Base-by-base conservation (phyloP, 2,888 invertebrate species). In the Tuta absoluta region DNA sequence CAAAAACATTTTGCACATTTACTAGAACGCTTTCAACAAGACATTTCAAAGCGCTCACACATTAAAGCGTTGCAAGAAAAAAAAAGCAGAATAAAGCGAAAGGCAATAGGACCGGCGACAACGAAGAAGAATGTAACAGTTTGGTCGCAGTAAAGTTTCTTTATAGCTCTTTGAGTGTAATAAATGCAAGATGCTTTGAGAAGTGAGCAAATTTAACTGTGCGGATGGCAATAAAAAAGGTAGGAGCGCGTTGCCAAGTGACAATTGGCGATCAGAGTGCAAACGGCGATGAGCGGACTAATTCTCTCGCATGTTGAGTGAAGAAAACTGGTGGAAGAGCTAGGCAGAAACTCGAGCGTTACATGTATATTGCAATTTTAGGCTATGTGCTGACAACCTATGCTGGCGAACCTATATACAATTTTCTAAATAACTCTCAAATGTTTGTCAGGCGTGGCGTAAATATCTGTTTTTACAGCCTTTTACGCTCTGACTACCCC, bases 191-290 rank as follows among this genome's bases (percentile, higher is more conserved):
- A 68, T 68, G 65, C 62, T 70, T 71, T 68, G 65, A 62, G 33
- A 67, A 67, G 61, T 69, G 67, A 71, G 71, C 71, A 69, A 69
- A 69, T 71, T 69, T 61, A 66, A 59, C 24, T 64, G 65, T 68
- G 68, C 64, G 70, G 69, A 74, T 71, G 68, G 66, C 68, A 69
- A 71, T 71, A 72, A 71, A 72, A 68, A 67, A 68, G 61, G 66
- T 65, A 68, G 66, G 67, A 65, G 64, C 48, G 65, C 60, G 62
- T 72, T 76, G 77, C 76, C 77, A 77, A 77, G 75, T 72, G 72
- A 67, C 69, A 73, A 74, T 77, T 74, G 72, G 69, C 65, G 69
- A 66, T 69, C 66, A 68, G 75, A 69, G 75, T 71, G 73, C 68
- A 68, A 65, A 67, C 68, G 72, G 73, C 76, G 73, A 71, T 75